phyloP scores from a whole-genome alignment of 2,888 invertebrate species.

The Hydrotaea cyrtoneurina region DNA sequence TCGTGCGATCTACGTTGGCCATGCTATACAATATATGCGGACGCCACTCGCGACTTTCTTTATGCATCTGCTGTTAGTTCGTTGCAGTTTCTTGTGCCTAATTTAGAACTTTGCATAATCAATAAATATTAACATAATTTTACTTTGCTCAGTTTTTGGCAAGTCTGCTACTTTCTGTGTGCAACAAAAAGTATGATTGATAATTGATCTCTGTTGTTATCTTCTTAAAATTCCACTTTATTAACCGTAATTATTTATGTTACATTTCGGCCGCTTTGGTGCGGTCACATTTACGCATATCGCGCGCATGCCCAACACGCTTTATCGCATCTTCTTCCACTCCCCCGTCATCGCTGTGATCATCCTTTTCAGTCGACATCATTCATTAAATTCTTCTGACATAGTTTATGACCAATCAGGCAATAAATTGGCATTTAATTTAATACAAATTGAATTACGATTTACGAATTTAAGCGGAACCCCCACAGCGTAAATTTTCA shows the following conservation, averaged over 20 bases:
- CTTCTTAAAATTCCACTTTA: slow-evolving; percentile 63
- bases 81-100: neutral
- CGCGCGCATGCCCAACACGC: neutral
- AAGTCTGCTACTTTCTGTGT: too few species aligned
- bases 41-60: too few species aligned
- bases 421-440: slow-evolving; percentile 80
- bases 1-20: too few species aligned
- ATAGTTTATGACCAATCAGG: slow-evolving; percentile 69
- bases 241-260: slow-evolving; percentile 64
- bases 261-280: slow-evolving; percentile 12
- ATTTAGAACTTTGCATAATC: neutral
- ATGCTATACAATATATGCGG: too few species aligned
- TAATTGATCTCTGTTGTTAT: slow-evolving; percentile 59
- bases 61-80: too few species aligned
- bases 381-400: slow-evolving; percentile 47
- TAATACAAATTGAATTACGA: slow-evolving; percentile 79
- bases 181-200: slow-evolving; percentile 63
- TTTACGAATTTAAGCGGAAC: slow-evolving; percentile 69
- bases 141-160: too few species aligned
- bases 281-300: slow-evolving; percentile 8
- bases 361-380: slow-evolving; percentile 9
- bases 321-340: slow-evolving; percentile 29
- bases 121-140: slow-evolving; percentile 21
- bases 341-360: neutral
- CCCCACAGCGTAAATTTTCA: slow-evolving; percentile 79